A percentile compares a stretch with the other conserved stretches of the same genome.
These are phyloP conservation scores for Pyxicephalus adspersus DNA, from an alignment of 2,113 vertebrate genomes.

Conservation along the genomic window DNA sequence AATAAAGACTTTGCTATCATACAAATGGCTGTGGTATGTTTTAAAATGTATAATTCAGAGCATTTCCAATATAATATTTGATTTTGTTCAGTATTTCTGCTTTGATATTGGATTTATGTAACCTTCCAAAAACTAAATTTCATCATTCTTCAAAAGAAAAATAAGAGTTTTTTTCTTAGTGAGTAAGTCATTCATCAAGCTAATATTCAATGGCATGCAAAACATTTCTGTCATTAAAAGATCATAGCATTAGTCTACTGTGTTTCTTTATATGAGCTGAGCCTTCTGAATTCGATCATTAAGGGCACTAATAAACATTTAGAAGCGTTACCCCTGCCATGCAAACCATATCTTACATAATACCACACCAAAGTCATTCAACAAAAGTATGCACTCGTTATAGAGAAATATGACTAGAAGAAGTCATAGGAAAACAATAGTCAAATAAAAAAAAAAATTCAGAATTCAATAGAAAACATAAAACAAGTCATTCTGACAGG, in stretches of 20 bases:
- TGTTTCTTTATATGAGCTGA: slow-evolving; percentile 1
- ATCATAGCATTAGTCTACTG: not conserved
- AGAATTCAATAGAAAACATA: not conserved
- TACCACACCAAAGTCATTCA: not conserved
- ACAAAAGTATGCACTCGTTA: not conserved
- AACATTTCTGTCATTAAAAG: not conserved
- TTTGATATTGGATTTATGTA: too few species aligned
- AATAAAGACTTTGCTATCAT: too few species aligned
- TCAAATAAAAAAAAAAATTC: not conserved
- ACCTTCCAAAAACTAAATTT: not conserved
- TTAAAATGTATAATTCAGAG: too few species aligned
- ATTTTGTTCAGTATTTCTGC: too few species aligned
- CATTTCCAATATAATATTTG: too few species aligned
- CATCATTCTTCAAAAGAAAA: not conserved
- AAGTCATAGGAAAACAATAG: not conserved
- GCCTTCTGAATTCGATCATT: not conserved
- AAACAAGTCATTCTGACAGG: not conserved
- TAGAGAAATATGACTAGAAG: not conserved
- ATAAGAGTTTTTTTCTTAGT: too few species aligned
- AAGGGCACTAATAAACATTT: not conserved
- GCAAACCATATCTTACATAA: not conserved
- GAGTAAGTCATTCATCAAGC: not conserved
- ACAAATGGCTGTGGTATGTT: too few species aligned
- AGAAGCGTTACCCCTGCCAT: not conserved
- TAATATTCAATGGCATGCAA: slow-evolving; percentile 1